These are phyloP conservation scores for Tenrec ecaudatus DNA, from an alignment of 2,113 vertebrate genomes.

Conservation along the genomic window DNA sequence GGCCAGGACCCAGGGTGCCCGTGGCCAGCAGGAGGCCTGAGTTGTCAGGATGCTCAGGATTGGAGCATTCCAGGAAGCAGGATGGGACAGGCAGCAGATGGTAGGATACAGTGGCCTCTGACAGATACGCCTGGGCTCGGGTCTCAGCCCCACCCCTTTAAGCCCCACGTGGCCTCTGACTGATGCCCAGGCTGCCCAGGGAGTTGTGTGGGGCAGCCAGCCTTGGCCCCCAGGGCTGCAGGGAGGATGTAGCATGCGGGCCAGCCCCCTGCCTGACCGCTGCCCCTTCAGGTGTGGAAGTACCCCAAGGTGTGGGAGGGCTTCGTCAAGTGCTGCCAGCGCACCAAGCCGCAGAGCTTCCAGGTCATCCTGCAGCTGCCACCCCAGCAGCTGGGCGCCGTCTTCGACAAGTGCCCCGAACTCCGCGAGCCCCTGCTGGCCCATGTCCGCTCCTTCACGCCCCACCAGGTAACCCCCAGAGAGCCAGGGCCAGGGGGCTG, in stretches of 20 bases:
- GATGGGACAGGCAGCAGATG: not conserved
- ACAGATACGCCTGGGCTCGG: not conserved
- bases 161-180: not conserved
- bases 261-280: not conserved
- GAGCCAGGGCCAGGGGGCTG: not conserved
- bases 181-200: rapidly evolving
- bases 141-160: not conserved
- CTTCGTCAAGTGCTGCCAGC: constrained; percentile 97
- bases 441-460: constrained; percentile 94
- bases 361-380: constrained; percentile 96
- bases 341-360: constrained; percentile 96
- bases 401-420: constrained; percentile 95
- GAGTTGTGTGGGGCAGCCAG: not conserved
- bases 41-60: not conserved
- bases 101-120: not conserved
- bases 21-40: not conserved
- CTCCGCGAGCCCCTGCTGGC: constrained; percentile 92
- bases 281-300: constrained; percentile 93
- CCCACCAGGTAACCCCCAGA: constrained; percentile 89
- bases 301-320: constrained; percentile 98
- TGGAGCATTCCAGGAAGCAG: not conserved
- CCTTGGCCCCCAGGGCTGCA: too few relatives aligned
- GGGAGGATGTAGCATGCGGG: too few relatives aligned
- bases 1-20: too few relatives aligned
- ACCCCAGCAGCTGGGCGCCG: constrained; percentile 88